Base-by-base conservation (phyloP, 2,113 vertebrate species). In the Proteles cristata region DNA sequence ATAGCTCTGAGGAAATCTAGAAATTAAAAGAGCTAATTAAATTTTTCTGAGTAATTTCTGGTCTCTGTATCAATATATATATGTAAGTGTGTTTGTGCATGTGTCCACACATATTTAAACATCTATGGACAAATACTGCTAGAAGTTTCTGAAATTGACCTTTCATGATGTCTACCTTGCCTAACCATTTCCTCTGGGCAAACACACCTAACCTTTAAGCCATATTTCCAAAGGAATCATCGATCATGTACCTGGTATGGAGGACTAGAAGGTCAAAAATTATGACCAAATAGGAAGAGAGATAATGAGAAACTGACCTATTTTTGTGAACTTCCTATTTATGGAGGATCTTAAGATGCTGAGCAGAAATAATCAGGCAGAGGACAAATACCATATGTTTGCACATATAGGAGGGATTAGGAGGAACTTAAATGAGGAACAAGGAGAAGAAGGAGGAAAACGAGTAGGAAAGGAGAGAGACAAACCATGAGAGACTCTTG, bases 11-110 rank as follows among this genome's bases (percentile, higher is more conserved):
- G 98, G 98, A 99, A 99, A 98, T 98, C 63, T 97, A 98, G 97
- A 97, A 98, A 98, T 98, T 98, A 98, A 98, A 98, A 98, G 97
- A 98, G 96, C 98, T 98, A 98, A 99, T 99, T 99, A 98, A 99
- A 98, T 98, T 98, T 93, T 98, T 98, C 97, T 98, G 96, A 98
- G 97, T 97, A 95, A 97, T 93, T 98, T 98, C 35, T 65, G n/a
- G n/a, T 93, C 95, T 94, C 53, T 92, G 61, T 96, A 48, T 96
- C 90, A 83, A 94, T 92, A 94, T 43, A 93, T 55, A 61, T 26
- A 25, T 76, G 43, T 76, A 76, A 48, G 77, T 66, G 43, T 33
- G 26, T 35, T 5, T 9, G 82, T 39, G 8, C 17, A 3, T 25
- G 4, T 79, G 31, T 35, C 26, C 43, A 66, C 21, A 69, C 8